phyloP scores from a whole-genome alignment of 2,888 invertebrate genomes.

The Drosophila multiciliata region DNA sequence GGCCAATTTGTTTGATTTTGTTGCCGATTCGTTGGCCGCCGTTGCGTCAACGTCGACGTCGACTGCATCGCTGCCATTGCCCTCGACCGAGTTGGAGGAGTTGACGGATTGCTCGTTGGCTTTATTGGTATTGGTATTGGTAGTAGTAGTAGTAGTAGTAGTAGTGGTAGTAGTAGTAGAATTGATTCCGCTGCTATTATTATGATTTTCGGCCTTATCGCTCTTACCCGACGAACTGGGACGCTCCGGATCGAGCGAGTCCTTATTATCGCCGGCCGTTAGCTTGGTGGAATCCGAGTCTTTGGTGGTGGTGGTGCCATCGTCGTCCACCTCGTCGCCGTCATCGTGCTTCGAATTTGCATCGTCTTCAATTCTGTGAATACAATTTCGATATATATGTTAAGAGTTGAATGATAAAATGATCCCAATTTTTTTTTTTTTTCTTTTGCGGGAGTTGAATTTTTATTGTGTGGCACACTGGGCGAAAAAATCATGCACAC shows the following conservation, averaged over 20 bases:
- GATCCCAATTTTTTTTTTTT: neutral
- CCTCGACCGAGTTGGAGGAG: constrained; percentile 46
- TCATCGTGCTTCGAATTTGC: constrained; percentile 85
- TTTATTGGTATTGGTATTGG: constrained; percentile 33
- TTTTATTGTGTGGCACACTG: neutral
- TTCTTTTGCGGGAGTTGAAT: neutral
- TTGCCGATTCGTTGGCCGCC: constrained; percentile 64
- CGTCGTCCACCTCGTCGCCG: constrained; percentile 85
- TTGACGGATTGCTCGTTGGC: constrained; percentile 49
- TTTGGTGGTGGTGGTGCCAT: constrained; percentile 85
- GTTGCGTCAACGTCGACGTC: constrained; percentile 54
- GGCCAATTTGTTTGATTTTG: constrained; percentile 17
- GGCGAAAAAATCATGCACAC: neutral
- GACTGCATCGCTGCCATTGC: constrained; percentile 66
- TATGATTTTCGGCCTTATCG: constrained; percentile 52
- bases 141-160: constrained; percentile 9
- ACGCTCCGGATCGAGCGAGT: constrained; percentile 84
- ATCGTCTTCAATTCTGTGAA: constrained; percentile 84
- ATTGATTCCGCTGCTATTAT: constrained; percentile 42
- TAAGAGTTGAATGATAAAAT: neutral
- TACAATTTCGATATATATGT: neutral
- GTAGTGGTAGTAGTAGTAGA: constrained; percentile 9
- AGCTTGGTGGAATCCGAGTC: constrained; percentile 85
- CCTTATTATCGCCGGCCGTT: constrained; percentile 82
- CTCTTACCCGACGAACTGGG: constrained; percentile 85